Base-by-base conservation (phyloP, 2,113 vertebrate genomes). In the Leucosticte australis region DNA sequence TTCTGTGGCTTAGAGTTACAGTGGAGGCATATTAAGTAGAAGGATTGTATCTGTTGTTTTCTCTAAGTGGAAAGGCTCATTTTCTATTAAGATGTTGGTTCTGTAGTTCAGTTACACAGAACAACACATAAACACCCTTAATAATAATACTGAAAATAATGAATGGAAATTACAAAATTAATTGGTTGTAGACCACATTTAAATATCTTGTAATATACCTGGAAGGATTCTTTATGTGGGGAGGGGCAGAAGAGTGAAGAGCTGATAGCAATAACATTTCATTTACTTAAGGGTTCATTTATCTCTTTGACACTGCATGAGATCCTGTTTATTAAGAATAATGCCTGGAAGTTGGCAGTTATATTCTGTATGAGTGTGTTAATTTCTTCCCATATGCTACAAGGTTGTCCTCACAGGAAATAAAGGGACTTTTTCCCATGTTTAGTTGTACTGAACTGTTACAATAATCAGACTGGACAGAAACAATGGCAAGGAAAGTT, bases 321-420 rank as follows among this genome's bases (percentile, higher is more conserved):
- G 74, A 96, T 96, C 86, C 93, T 97, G 91, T 97, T 97, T 97
- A 64, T 95, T 67, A 74, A 94, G 94, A 96, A 97, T 93, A 97
- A 97, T 97, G 94, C 94, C 92, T 94, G 96, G 97, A 97, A 97
- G 89, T 88, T 77, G 93, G 89, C 79, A 76, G 81, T 85, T 97
- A 35, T 68, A 50, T 84, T 96, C 74, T 75, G 67, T 93, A 70
- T 18, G 70, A 94, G 83, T 47, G 83, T 76, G 63, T 94, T 95
- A 92, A 96, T 95, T 94, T 97, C 94, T 94, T 96, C 95, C 92
- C 86, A 75, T 96, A 71, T 96, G 79, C 89, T 91, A 17, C 1
- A 7, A 91, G 69, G 74, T 44, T 92, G 90, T 92, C 89, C 52
- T 81, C 12, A 47, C 75, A 91, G 97, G 95, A 96, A 96, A 88